phyloP scores from a whole-genome alignment of 2,113 vertebrate genomes.

The Gulo gulo region DNA sequence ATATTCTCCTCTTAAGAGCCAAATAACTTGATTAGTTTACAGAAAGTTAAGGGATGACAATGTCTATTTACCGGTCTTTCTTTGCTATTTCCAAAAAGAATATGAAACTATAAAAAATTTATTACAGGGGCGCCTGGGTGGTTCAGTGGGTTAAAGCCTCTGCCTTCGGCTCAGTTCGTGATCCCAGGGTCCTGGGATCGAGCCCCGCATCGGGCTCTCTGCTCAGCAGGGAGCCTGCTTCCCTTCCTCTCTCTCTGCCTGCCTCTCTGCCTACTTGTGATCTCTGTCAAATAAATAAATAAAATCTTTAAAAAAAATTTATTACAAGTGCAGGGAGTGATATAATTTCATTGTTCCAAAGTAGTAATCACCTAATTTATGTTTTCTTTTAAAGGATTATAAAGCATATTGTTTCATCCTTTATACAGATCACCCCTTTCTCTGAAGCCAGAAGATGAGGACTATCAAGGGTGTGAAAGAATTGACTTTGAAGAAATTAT shows the following conservation, averaged over 20 bases:
- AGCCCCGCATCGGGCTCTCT: no score
- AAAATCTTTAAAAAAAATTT: background rate
- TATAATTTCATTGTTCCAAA: background rate
- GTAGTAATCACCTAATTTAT: background rate
- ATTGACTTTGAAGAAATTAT: constrained; percentile 92
- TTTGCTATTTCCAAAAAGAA: background rate
- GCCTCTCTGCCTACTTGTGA: no score
- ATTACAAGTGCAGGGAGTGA: background rate
- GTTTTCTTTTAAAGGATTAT: background rate
- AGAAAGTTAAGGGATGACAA: background rate
- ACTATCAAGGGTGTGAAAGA: constrained; percentile 87
- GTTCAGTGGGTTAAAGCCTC: no score
- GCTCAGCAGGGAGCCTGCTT: no score
- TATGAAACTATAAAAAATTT: constrained; percentile 24
- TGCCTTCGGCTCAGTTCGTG: no score
- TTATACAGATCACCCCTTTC: constrained; percentile 87
- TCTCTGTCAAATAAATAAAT: no score
- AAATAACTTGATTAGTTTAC: constrained; percentile 9
- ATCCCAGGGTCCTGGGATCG: no score
- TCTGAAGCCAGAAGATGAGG: constrained; percentile 87
- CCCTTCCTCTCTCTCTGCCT: no score
- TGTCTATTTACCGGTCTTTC: background rate
- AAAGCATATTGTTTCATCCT: background rate
- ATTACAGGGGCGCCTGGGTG: background rate
- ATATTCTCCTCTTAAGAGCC: background rate